A percentile compares a stretch with the other conserved stretches of the same genome.
phyloP scores from a whole-genome alignment of 2,797 vertebrate species.

The Lindbergichthys nudifrons region DNA sequence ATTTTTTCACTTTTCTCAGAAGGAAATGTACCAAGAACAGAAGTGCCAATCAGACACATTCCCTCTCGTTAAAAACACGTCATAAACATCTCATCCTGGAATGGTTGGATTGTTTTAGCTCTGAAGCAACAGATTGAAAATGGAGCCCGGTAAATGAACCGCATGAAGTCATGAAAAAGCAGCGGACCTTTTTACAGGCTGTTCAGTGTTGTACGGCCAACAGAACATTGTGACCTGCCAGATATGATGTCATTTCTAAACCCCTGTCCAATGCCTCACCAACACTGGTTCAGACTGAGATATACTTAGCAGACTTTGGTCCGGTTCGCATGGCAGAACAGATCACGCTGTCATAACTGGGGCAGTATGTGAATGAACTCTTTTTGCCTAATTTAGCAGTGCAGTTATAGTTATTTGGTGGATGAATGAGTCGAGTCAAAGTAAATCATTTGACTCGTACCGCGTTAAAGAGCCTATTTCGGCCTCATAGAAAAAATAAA shows the following conservation, averaged over 20 bases:
- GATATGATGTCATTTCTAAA: constrained; percentile 59
- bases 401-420: constrained; percentile 9
- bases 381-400: constrained; percentile 4
- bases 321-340: constrained; percentile 38
- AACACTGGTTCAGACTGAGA: constrained; percentile 20
- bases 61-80: constrained; percentile 20
- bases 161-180: constrained; percentile 41
- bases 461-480: too few species aligned
- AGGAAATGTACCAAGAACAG: constrained; percentile 1
- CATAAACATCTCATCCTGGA: constrained; percentile 51
- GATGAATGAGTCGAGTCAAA: constrained; percentile 1
- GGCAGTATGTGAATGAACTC: constrained; percentile 5
- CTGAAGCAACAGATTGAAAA: constrained; percentile 42
- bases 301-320: constrained; percentile 38
- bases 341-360: constrained; percentile 24
- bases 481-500: too few species aligned
- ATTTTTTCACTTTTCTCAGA: constrained; percentile 36
- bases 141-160: constrained; percentile 46
- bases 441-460: too few species aligned
- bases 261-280: constrained; percentile 28
- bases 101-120: constrained; percentile 67
- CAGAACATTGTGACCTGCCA: constrained; percentile 65
- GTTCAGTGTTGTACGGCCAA: constrained; percentile 39
- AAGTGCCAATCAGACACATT: constrained; percentile 20
- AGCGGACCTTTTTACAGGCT: constrained; percentile 23